A percentile compares a stretch with the other conserved stretches of the same genome.
These are phyloP conservation scores for Keiferia lycopersicella DNA, from an alignment of 2,888 invertebrate species.

Conservation along the genomic window DNA sequence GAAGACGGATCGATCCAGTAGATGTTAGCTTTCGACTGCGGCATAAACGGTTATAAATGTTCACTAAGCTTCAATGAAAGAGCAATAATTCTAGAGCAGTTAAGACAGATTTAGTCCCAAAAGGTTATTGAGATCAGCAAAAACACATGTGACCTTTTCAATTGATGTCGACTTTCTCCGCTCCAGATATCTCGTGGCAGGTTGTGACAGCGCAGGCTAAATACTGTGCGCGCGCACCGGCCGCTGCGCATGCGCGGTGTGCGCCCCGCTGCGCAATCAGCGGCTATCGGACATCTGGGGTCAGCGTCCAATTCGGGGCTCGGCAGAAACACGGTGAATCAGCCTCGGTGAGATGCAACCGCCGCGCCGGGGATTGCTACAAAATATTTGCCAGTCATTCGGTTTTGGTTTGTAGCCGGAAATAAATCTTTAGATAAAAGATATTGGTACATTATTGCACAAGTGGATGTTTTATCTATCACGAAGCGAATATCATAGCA, in stretches of 20 bases:
- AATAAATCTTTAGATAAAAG: neutral
- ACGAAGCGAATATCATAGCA: too few relatives aligned
- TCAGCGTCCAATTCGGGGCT: slow-evolving; percentile 11
- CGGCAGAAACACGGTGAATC: slow-evolving; percentile 20
- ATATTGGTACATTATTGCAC: too few relatives aligned
- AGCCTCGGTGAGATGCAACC: neutral
- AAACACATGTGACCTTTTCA: slow-evolving; percentile 20
- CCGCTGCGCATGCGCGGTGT: slow-evolving; percentile 24
- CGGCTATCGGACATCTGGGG: slow-evolving; percentile 22
- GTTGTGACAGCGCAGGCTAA: slow-evolving; percentile 34
- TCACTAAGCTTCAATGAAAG: neutral
- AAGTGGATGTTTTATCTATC: too few relatives aligned
- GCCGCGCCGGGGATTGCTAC: neutral
- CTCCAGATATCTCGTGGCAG: slow-evolving; percentile 25
- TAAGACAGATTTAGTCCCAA: neutral
- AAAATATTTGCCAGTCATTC: slow-evolving; percentile 3
- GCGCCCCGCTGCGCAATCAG: slow-evolving; percentile 28
- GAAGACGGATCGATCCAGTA: slow-evolving; percentile 17
- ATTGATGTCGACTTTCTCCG: slow-evolving; percentile 22
- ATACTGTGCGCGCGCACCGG: slow-evolving; percentile 30
- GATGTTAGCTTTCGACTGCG: slow-evolving; percentile 10
- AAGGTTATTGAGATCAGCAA: slow-evolving; percentile 6
- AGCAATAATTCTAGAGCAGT: neutral
- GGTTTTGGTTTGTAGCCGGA: slow-evolving; percentile 7
- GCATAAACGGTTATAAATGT: slow-evolving; percentile 12